These are phyloP conservation scores for Pangasianodon hypophthalmus DNA, from an alignment of 2,113 vertebrate species.

Conservation along the genomic window DNA sequence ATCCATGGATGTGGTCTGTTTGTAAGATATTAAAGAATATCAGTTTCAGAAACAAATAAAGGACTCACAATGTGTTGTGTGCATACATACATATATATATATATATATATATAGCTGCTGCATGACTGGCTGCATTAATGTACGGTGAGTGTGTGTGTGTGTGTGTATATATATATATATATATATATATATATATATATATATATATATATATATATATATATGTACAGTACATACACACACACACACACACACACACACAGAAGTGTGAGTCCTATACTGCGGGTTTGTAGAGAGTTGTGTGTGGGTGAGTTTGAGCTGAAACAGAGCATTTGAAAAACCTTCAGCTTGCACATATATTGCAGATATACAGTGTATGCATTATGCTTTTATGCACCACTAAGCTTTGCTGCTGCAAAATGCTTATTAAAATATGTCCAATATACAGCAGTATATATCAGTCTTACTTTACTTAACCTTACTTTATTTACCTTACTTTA, in stretches of 20 bases:
- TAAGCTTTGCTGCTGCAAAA: not conserved
- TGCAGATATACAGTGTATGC: not conserved
- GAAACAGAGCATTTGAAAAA: slow-evolving; percentile 2
- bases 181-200: not conserved
- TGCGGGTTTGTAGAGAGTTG: not conserved
- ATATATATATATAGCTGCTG: not conserved
- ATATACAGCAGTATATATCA: not conserved
- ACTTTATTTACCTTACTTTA: not conserved
- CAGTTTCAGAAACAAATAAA: slow-evolving; percentile 1
- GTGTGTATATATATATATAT: not conserved
- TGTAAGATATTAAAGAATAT: not conserved
- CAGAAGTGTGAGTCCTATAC: slow-evolving; percentile 8
- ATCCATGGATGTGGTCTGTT: not conserved
- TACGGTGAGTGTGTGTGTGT: too few relatives aligned
- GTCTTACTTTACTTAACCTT: not conserved
- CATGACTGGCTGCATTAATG: too few relatives aligned
- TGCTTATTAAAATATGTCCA: not conserved
- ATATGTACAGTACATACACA: not conserved
- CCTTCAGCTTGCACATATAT: not conserved
- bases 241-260: not conserved
- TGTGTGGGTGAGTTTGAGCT: slow-evolving; percentile 19
- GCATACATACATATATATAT: too few relatives aligned
- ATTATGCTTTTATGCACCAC: not conserved
- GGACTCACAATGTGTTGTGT: not conserved
- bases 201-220: not conserved